Conservation (phyloP, 2,797 vertebrate genomes). For the Epinephelus malabaricus region DNA sequence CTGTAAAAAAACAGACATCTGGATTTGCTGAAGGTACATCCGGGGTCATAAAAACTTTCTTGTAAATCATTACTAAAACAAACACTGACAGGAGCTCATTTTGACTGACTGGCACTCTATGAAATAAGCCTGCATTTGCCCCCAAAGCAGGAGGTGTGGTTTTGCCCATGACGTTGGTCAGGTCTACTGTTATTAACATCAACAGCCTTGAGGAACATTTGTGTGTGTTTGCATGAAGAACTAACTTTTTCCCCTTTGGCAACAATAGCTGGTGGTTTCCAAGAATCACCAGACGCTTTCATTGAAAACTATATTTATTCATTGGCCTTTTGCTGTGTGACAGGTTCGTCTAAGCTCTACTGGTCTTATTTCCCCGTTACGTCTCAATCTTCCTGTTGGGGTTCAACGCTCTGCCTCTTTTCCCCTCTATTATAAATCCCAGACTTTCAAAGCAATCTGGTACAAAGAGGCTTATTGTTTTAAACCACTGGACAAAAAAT, state of each 20-base stretch:
- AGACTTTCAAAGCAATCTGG: constrained; percentile 45
- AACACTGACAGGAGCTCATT: not conserved
- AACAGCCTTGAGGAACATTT: constrained; percentile 39
- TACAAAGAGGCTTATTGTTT: constrained; percentile 57
- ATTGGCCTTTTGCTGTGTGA: constrained; percentile 25
- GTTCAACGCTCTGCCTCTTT: constrained; percentile 37
- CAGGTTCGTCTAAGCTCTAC: constrained; percentile 31
- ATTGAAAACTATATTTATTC: constrained; percentile 54
- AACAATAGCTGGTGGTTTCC: constrained; percentile 48
- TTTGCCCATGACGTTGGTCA: constrained; percentile 7
- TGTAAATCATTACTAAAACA: constrained; percentile 30
- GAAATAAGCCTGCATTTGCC: constrained; percentile 9
- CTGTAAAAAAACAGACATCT: constrained; percentile 8
- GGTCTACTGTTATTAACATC: constrained; percentile 45
- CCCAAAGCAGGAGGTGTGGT: constrained; percentile 10
- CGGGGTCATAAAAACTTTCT: constrained; percentile 23
- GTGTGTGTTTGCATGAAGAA: constrained; percentile 11
- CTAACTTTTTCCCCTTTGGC: constrained; percentile 15
- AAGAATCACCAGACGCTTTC: constrained; percentile 52
- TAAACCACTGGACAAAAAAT: not conserved
- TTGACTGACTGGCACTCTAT: constrained; percentile 23
- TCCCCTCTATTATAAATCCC: constrained; percentile 37
- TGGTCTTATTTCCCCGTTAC: constrained; percentile 21
- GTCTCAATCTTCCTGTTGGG: constrained; percentile 39
- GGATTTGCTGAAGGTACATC: constrained; percentile 20